These are phyloP conservation scores for Falco concolor DNA, from an alignment of 2,797 vertebrate species.

Conservation along the genomic window DNA sequence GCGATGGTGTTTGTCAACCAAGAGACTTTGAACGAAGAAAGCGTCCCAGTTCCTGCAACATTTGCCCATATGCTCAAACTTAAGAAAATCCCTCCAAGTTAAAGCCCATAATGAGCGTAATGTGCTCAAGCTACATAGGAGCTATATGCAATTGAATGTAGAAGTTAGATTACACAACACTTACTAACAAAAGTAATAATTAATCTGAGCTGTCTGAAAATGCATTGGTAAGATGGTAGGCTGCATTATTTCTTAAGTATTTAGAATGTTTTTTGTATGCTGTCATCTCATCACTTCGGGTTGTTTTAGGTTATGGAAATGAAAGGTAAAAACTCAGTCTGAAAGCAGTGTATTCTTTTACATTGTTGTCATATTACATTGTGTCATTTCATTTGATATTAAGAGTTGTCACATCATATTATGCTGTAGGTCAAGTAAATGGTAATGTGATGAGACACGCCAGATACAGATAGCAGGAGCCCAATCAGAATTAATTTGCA, in stretches of 20 bases:
- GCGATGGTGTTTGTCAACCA: rapidly evolving
- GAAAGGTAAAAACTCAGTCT: neutral
- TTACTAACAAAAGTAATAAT: neutral
- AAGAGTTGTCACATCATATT: neutral
- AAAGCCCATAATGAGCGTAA: neutral
- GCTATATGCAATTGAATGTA: neutral
- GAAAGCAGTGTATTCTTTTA: neutral
- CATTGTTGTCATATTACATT: neutral
- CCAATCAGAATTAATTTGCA: conserved; percentile 39
- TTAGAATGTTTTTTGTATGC: neutral
- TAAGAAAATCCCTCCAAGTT: neutral
- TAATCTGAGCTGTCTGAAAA: neutral
- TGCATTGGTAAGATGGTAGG: neutral
- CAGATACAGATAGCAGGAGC: conserved; percentile 29
- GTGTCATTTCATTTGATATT: neutral
- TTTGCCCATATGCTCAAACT: rapidly evolving
- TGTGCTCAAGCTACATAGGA: neutral
- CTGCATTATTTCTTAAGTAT: neutral
- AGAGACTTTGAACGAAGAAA: neutral
- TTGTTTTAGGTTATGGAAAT: neutral
- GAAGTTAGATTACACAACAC: neutral
- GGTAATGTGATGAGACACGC: neutral
- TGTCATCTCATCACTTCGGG: neutral
- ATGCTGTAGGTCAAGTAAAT: neutral
- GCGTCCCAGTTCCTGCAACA: neutral